Percentiles rank a stretch among this genome's conserved stretches.
Conservation (phyloP, 2,113 vertebrate genomes). For the Ptychochromis oligacanthus region DNA sequence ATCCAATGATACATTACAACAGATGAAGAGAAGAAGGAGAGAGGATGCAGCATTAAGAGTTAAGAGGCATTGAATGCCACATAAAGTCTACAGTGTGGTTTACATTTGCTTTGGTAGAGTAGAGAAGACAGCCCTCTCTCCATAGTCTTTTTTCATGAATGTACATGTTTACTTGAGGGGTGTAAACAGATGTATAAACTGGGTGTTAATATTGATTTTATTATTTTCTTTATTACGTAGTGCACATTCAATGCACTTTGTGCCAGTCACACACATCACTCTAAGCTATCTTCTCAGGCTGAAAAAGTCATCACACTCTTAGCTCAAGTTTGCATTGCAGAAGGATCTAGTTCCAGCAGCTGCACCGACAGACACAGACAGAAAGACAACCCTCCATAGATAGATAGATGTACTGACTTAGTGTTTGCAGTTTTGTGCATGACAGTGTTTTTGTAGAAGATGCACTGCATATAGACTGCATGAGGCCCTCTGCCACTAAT, state of each 20-base stretch:
- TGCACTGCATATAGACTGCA: not conserved
- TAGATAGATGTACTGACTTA: not conserved
- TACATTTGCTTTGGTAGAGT: not conserved
- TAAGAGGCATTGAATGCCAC: slow-evolving; percentile 24
- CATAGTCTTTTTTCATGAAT: slow-evolving; percentile 2
- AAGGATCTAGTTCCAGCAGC: slow-evolving; percentile 67
- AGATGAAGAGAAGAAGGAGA: slow-evolving; percentile 1
- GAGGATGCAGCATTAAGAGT: slow-evolving; percentile 19
- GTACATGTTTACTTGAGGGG: not conserved
- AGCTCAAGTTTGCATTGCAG: slow-evolving; percentile 68
- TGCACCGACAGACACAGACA: slow-evolving; percentile 36
- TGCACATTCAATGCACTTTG: slow-evolving; percentile 9
- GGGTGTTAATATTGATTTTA: not conserved
- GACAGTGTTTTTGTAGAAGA: not conserved
- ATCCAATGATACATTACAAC: not conserved
- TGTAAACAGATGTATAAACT: not conserved
- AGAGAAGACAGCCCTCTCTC: not conserved
- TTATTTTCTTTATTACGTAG: slow-evolving; percentile 25
- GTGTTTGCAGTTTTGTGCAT: not conserved
- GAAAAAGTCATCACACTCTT: slow-evolving; percentile 63
- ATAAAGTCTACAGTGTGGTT: not conserved
- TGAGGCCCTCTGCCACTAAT: not conserved
- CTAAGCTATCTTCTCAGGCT: slow-evolving; percentile 51
- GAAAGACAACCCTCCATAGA: slow-evolving; percentile 32
- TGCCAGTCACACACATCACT: slow-evolving; percentile 33